A percentile compares a stretch with the other conserved stretches of the same genome.
phyloP scores from a whole-genome alignment of 1,140 invertebrate genomes.

The Thaumetopoea pityocampa region DNA sequence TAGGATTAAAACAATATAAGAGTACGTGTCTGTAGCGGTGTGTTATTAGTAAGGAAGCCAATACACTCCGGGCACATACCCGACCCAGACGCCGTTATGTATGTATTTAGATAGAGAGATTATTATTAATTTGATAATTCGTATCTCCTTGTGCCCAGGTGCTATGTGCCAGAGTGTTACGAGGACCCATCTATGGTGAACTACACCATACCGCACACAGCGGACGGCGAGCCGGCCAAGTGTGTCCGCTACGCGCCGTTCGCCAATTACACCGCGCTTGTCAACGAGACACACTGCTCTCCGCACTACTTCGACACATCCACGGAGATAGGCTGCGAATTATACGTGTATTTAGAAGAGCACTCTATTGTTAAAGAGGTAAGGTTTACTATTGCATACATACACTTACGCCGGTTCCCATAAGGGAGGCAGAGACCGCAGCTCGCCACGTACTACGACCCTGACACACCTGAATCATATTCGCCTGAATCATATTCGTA shows the following conservation, averaged over 20 bases:
- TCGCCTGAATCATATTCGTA: too few relatives aligned
- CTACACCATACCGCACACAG: conserved; percentile 50
- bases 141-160: conserved; percentile 38
- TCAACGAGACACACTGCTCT: conserved; percentile 37
- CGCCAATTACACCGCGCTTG: conserved; percentile 21
- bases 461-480: too few relatives aligned
- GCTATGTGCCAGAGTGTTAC: conserved; percentile 56
- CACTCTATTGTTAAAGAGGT: conserved; percentile 70
- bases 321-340: conserved; percentile 50
- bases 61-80: too few relatives aligned
- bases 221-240: conserved; percentile 39
- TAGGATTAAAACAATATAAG: too few relatives aligned
- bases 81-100: not conserved
- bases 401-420: too few relatives aligned
- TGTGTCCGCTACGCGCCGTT: conserved; percentile 52
- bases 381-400: conserved; percentile 13
- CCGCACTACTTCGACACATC: conserved; percentile 54
- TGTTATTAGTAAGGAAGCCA: too few relatives aligned
- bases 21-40: too few relatives aligned
- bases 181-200: conserved; percentile 36
- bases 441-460: too few relatives aligned
- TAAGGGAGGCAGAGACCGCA: too few relatives aligned
- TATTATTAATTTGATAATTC: not conserved
- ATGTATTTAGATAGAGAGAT: too few relatives aligned
- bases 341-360: conserved; percentile 55